These are phyloP conservation scores for Atta cephalotes DNA, from an alignment of 1,140 invertebrate genomes.

Conservation along the genomic window DNA sequence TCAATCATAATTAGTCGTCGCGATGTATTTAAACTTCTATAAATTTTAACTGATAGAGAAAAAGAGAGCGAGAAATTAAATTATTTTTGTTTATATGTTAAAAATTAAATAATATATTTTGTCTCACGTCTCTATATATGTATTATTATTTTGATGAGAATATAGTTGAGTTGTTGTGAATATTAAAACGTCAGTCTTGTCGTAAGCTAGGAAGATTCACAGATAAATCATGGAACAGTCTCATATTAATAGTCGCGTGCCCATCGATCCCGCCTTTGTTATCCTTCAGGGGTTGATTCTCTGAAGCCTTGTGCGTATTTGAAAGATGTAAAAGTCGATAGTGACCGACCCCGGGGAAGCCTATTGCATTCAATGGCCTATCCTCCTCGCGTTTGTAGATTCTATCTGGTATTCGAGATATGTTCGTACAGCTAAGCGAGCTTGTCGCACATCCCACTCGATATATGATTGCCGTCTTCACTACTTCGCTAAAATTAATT, in stretches of 20 bases:
- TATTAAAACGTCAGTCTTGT: constrained; percentile 50
- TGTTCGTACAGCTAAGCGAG: constrained; percentile 65
- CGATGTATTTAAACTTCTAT: background rate
- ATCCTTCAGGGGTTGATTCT: constrained; percentile 69
- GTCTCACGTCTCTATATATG: too few species aligned
- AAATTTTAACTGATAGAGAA: constrained; percentile 1
- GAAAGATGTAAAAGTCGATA: constrained; percentile 70
- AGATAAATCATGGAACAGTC: constrained; percentile 19
- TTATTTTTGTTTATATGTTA: background rate
- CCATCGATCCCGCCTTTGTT: constrained; percentile 69
- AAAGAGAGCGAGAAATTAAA: too few species aligned
- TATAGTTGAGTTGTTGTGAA: constrained; percentile 44
- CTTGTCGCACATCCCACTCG: constrained; percentile 68
- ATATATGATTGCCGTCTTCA: constrained; percentile 63
- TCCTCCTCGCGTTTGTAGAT: constrained; percentile 58
- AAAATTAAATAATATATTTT: background rate
- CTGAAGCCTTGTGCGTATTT: constrained; percentile 60
- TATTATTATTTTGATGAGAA: background rate
- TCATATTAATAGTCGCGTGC: constrained; percentile 56
- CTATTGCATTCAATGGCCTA: constrained; percentile 69
- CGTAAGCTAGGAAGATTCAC: background rate
- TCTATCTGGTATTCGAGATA: constrained; percentile 68
- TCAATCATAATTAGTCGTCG: constrained; percentile 14
- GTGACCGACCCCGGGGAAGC: constrained; percentile 61
- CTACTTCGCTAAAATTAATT: constrained; percentile 44